Conservation (phyloP, 2,888 invertebrate species). For the Calameuta pallipes region DNA sequence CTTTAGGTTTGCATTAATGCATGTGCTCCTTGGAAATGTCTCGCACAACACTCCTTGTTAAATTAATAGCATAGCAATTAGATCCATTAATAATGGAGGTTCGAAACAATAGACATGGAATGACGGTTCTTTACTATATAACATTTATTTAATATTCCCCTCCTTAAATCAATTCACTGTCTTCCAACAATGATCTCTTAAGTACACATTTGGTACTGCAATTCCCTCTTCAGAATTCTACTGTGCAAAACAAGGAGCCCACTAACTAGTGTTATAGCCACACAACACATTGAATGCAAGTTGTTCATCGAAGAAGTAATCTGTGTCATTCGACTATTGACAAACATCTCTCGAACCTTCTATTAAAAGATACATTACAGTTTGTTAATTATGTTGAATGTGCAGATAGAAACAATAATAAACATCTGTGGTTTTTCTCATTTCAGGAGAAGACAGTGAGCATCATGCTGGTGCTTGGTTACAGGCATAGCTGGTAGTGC, state of each 20-base stretch:
- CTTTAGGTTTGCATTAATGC: neutral
- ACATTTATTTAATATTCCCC: neutral
- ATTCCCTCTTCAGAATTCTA: neutral
- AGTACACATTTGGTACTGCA: neutral
- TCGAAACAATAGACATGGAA: neutral
- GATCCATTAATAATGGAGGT: slow-evolving; percentile 1
- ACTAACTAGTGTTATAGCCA: neutral
- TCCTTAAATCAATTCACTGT: neutral
- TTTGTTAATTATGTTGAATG: neutral
- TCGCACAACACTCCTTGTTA: neutral
- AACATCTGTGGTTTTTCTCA: neutral
- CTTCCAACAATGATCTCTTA: neutral
- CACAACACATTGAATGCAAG: neutral
- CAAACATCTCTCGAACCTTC: neutral
- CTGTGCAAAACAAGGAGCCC: neutral
- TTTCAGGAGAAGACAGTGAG: slow-evolving; percentile 52
- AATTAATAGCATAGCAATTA: neutral
- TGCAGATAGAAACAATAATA: neutral
- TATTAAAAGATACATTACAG: neutral
- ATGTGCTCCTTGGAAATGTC: neutral
- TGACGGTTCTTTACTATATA: neutral
- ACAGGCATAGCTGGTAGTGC: slow-evolving; percentile 53
- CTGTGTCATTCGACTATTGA: neutral
- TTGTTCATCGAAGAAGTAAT: neutral
- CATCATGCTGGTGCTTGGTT: slow-evolving; percentile 52